Evolutionary conservation across 2,888 invertebrate genomes (phyloP), one percentile per base, ranked within the genome.

Genomic region (Eupithecia inturbata): DNA sequence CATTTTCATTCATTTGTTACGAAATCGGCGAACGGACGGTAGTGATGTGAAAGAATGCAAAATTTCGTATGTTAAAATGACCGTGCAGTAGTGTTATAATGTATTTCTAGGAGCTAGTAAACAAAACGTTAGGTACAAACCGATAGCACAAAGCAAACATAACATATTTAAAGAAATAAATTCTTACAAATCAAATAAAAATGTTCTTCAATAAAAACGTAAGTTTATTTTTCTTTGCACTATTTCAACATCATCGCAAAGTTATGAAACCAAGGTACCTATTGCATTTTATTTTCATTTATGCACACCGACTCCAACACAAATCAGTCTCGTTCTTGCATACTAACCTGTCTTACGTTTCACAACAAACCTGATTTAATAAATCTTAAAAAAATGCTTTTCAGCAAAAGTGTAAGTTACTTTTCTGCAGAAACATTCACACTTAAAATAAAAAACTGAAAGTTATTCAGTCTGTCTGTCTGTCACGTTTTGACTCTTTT

Each of bases 201-300:
- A 68, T 39, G 72, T 77, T 82, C 76, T 60, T 80, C 60, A 66
- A 69, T 68, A 83, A 77, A 81, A 82, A 81, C 74, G 83, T 84
- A 79, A 81, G 82, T 64, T 22, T 62, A 28, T 53, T 53, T 53
- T 62, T 19, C 60, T 28, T 66, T 66, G 53, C 66, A 70, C 14
- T 66, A 75, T 71, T 68, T 41, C 22, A 36, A 36, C 53, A 68
- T 57, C 6, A 49, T 53, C 49, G 22, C 49, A 10, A 53, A 53
- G 49, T 53, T 53, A 22, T 53, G 22, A 53, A 53, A 45, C 45
- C 1, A 49, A 49, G 49, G 49, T 45, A 45, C 19, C 3, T 19
- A 1, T 53, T 57, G 22, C n/a, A 57, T 7, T 26, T 12, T 57
- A 14, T 57, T 57, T 57, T 57, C 26, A 12, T 57, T n/a, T 14